Conservation (phyloP, 1,140 invertebrate genomes). For the Stegodyphus mimosarum region DNA sequence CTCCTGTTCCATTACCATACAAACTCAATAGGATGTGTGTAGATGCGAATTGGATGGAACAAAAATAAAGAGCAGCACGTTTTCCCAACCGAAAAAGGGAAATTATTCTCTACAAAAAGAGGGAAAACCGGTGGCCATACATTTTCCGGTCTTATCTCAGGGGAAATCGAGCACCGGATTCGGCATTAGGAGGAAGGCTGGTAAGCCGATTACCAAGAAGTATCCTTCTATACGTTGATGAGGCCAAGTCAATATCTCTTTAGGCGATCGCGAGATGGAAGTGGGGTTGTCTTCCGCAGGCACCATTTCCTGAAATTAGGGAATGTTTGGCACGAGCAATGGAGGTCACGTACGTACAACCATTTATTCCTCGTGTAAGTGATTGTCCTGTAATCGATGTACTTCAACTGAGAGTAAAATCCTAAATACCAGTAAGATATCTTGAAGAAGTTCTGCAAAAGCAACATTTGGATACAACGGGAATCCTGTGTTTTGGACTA, state of each 20-base stretch:
- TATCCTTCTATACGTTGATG: neutral
- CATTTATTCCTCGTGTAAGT: no score
- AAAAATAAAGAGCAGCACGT: neutral
- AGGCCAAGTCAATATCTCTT: constrained; percentile 10
- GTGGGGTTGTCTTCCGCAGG: neutral
- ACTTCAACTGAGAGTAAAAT: no score
- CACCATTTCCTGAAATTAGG: no score
- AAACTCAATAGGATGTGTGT: no score
- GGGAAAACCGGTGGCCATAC: neutral
- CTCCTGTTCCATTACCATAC: no score
- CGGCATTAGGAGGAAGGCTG: constrained; percentile 3
- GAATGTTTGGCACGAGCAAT: no score
- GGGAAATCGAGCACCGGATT: constrained; percentile 4
- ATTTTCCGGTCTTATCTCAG: neutral
- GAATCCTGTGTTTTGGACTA: no score
- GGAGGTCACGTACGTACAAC: no score
- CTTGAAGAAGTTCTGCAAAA: no score
- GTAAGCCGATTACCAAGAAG: constrained; percentile 20
- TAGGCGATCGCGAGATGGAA: constrained; percentile 1
- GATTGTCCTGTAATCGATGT: no score
- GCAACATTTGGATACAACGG: no score
- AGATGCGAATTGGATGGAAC: neutral
- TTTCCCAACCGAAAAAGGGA: neutral
- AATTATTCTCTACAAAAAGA: neutral
- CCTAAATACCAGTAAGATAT: no score